Conservation (phyloP, 2,888 invertebrate genomes). For the Cacoxenus indagator region DNA sequence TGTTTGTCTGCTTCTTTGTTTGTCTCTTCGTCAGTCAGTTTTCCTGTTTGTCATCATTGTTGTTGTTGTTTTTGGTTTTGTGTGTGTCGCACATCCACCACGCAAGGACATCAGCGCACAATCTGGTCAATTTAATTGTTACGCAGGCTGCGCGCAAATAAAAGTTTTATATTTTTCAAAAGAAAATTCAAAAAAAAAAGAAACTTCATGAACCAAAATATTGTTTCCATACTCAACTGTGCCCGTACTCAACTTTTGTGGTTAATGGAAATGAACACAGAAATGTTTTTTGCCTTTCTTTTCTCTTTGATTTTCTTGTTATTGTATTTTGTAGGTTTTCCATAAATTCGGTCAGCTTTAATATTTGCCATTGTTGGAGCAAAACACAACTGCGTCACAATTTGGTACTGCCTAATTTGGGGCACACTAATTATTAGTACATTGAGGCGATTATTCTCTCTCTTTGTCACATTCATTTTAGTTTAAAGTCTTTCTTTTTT, state of each 20-base stretch:
- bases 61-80: no score
- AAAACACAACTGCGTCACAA: no score
- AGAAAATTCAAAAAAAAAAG: slow-evolving; percentile 13
- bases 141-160: slow-evolving; percentile 27
- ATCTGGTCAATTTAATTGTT: slow-evolving; percentile 58
- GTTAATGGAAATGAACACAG: slow-evolving; percentile 4
- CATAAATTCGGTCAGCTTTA: not conserved
- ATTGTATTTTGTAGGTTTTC: not conserved
- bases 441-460: no score
- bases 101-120: slow-evolving; percentile 32
- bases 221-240: not conserved
- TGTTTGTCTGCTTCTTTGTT: slow-evolving; percentile 6
- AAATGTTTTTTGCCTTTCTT: not conserved
- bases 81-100: not conserved
- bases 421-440: no score
- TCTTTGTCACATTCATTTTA: no score
- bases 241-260: not conserved
- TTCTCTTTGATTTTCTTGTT: not conserved
- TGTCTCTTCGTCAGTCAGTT: not conserved
- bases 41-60: not conserved
- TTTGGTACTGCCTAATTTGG: no score
- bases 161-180: not conserved
- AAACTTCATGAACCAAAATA: not conserved
- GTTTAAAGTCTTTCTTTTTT: no score
- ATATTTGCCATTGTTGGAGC: no score